phyloP scores from a whole-genome alignment of 2,113 vertebrate genomes.

The Elaphurus davidianus region DNA sequence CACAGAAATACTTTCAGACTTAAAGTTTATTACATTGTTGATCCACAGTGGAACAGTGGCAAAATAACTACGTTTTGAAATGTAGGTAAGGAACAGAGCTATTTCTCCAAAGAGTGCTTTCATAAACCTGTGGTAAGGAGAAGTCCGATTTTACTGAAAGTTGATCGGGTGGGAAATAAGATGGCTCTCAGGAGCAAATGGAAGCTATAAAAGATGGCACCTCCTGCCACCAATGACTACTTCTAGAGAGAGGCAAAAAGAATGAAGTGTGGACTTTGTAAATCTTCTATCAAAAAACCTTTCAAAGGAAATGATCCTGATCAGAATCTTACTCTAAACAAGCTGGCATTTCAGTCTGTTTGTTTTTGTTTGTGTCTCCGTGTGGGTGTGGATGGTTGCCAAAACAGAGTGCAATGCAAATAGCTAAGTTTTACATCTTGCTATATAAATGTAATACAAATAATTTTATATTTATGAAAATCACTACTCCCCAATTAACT shows the following conservation, averaged over 20 bases:
- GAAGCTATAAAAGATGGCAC: neutral
- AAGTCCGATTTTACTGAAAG: neutral
- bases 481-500: neutral
- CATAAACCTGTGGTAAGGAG: neutral
- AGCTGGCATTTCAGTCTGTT: neutral
- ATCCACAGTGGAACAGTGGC: neutral
- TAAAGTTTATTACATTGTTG: neutral
- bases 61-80: neutral
- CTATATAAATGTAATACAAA: neutral
- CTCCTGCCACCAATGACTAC: neutral
- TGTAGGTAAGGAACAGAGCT: neutral
- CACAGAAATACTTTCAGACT: neutral
- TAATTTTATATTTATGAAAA: neutral
- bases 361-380: neutral
- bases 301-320: neutral
- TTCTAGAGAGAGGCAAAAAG: neutral
- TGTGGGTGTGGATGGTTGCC: too few species aligned
- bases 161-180: neutral
- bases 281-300: neutral
- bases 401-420: neutral
- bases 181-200: neutral
- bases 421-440: neutral
- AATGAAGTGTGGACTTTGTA: neutral
- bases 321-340: neutral
- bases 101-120: neutral